These are phyloP conservation scores for Ceriagrion tenellum DNA, from an alignment of 2,888 invertebrate genomes.

Conservation along the genomic window DNA sequence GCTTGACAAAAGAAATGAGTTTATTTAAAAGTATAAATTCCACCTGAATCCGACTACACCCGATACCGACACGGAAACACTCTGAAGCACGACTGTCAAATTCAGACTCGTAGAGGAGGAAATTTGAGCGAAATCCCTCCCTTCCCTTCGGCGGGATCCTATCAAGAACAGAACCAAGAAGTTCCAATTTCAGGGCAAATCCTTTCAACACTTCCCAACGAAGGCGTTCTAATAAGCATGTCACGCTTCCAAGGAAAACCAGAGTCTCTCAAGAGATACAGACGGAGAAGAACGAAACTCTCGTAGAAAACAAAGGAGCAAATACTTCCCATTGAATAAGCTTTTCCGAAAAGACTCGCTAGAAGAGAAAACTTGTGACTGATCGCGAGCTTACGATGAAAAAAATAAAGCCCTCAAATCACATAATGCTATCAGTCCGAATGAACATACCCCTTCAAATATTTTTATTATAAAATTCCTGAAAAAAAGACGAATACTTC, in stretches of 20 bases:
- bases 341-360: not conserved
- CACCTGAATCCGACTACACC: too few species aligned
- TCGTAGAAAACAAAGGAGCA: not conserved
- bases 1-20: too few species aligned
- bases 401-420: not conserved
- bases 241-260: not conserved
- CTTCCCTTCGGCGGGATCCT: not conserved
- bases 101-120: not conserved
- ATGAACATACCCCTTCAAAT: not conserved
- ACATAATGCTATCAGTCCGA: not conserved
- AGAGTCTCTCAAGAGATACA: not conserved
- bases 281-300: not conserved
- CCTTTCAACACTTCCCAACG: not conserved
- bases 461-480: not conserved
- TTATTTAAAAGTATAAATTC: too few species aligned
- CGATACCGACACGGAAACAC: too few species aligned
- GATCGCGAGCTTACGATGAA: not conserved
- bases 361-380: not conserved
- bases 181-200: not conserved
- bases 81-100: too few species aligned
- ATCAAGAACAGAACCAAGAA: not conserved
- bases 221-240: not conserved
- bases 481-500: too few species aligned
- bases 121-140: not conserved
- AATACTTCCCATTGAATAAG: not conserved